Evolutionary conservation across 2,888 invertebrate species (phyloP), one percentile per base, ranked within the genome.

Genomic region (Chelonus formosanus): DNA sequence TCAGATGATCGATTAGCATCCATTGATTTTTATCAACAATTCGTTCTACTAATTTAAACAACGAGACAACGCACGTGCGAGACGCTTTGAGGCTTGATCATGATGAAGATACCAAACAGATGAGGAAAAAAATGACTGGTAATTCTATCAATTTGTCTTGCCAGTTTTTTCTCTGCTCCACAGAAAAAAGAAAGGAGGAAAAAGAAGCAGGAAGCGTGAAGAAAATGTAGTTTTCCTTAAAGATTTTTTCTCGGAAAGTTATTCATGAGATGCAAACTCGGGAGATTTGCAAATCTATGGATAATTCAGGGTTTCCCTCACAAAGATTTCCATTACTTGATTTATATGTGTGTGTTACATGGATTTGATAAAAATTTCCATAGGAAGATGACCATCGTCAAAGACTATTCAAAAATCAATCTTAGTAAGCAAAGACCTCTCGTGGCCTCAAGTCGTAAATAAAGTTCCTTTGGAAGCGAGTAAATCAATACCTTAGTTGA

Each of bases 241-340:
- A 4, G 32, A 40, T 56, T 56, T 44, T 4, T 32, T 20, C 20
- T 1, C 40, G 31, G 43, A 56, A 56, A 58, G 34, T 35, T 58
- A 58, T 58, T 43, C 45, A 58, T 58, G 35, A 58, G 47, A 58
- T 58, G 47, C 44, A 47, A 10, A 32, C 58, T 44, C 58, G 47
- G 31, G 47, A 58, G 58, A 58, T 58, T 58, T 58, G 58, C 47
- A 45, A 58, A 40, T 47, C 47, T n/a, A 47, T 58, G 47, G 45
- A 58, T 58, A 48, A 47, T 58, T 58, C 34, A 5, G 6, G 6
- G 36, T 31, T 35, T 36, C 40, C 36, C 10, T n/a, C n/a, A n/a
- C n/a, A 4, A 20, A 44, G 31, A 56, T 56, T 56, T 32, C 8
- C 10, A 43, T 56, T 40, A 31, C 31, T 40, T 56, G 20, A 56